phyloP scores from a whole-genome alignment of 1,140 invertebrate species.

The Drosophila santomea region DNA sequence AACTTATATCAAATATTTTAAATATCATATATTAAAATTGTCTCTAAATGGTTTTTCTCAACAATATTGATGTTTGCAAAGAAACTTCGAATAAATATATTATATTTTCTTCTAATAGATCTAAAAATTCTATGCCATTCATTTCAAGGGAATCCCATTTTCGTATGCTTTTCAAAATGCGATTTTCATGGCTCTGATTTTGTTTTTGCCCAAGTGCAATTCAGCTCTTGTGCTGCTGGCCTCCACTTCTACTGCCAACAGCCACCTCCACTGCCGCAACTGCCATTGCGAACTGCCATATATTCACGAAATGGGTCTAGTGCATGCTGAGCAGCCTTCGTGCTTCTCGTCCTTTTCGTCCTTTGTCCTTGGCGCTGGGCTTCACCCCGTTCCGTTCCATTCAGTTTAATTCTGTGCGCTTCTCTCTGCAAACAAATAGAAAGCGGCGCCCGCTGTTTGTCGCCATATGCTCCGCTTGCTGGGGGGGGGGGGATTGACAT shows the following conservation, averaged over 20 bases:
- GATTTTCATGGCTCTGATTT: constrained; percentile 17
- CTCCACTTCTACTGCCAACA: neutral
- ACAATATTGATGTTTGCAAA: no score
- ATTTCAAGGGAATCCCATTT: constrained; percentile 25
- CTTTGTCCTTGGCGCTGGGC: constrained; percentile 43
- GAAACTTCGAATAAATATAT: no score
- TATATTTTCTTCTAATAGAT: no score
- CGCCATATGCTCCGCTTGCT: constrained; percentile 25
- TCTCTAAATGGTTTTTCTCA: no score
- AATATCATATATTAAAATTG: no score
- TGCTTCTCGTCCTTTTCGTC: constrained; percentile 44
- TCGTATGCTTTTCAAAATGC: constrained; percentile 7
- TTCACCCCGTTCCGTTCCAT: neutral
- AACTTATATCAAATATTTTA: no score
- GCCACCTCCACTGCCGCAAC: neutral
- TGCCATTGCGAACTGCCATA: constrained; percentile 4
- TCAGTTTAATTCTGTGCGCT: neutral
- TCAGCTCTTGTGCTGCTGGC: constrained; percentile 14
- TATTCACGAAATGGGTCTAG: constrained; percentile 66
- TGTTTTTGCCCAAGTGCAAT: constrained; percentile 39
- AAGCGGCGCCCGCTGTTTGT: constrained; percentile 54
- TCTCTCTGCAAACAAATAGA: constrained; percentile 65
- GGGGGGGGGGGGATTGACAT: constrained; percentile 10
- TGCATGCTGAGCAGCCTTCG: constrained; percentile 65
- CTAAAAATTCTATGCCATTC: neutral